phyloP scores from a whole-genome alignment of 2,113 vertebrate genomes.

The Mohoua ochrocephala region DNA sequence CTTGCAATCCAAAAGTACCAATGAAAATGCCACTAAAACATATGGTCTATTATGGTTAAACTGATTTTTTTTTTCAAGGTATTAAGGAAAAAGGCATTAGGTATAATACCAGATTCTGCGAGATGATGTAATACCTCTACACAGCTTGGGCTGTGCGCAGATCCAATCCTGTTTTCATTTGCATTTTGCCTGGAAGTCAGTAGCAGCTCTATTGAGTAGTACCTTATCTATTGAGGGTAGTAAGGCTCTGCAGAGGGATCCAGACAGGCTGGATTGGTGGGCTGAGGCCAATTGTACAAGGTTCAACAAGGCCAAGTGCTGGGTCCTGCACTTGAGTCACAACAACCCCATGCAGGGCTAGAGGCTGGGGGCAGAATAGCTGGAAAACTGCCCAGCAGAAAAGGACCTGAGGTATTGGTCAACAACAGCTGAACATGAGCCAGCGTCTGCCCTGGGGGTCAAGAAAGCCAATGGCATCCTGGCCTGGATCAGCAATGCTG shows the following conservation, averaged over 20 bases:
- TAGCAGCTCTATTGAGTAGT: not conserved
- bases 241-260: not conserved
- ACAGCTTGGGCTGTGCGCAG: accelerated
- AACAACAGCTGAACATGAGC: not conserved
- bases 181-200: not conserved
- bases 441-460: accelerated
- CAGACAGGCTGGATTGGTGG: not conserved
- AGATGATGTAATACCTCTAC: not conserved
- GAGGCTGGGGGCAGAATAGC: not conserved
- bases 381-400: not conserved
- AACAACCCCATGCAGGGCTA: not conserved
- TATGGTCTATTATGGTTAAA: not conserved
- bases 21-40: slow-evolving; percentile 18
- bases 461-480: accelerated
- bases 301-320: not conserved
- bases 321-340: not conserved
- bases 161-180: not conserved
- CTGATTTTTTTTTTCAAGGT: not conserved
- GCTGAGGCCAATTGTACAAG: not conserved
- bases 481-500: not conserved
- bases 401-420: not conserved
- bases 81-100: not conserved
- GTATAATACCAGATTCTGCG: not conserved
- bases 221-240: not conserved
- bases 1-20: not conserved